These are phyloP conservation scores for Oostethus manadensis DNA, from an alignment of 2,113 vertebrate species.

Conservation along the genomic window DNA sequence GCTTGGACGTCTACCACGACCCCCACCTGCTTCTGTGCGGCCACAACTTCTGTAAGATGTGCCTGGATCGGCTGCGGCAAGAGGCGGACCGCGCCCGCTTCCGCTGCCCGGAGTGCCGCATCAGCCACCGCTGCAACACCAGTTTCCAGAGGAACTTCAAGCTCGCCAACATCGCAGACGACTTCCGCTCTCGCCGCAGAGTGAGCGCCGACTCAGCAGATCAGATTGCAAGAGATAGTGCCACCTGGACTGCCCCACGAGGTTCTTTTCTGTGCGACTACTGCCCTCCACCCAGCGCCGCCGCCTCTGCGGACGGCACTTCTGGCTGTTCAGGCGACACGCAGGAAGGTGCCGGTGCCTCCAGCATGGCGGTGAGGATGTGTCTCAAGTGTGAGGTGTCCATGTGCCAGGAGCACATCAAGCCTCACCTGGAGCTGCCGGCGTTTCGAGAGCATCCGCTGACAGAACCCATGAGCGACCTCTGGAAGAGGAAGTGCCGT, in stretches of 20 bases:
- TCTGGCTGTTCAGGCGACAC: neutral
- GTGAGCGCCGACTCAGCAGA: neutral
- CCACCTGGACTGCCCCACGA: neutral
- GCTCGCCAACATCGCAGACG: slow-evolving; percentile 67
- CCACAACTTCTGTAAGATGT: slow-evolving; percentile 73
- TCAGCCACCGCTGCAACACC: slow-evolving; percentile 38
- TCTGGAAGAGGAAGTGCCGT: slow-evolving; percentile 65
- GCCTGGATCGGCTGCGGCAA: slow-evolving; percentile 56
- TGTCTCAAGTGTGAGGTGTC: slow-evolving; percentile 77
- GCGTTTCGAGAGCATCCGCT: slow-evolving; percentile 70
- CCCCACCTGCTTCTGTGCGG: slow-evolving; percentile 68
- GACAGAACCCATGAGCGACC: slow-evolving; percentile 59
- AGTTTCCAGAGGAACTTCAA: slow-evolving; percentile 71
- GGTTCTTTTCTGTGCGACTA: slow-evolving; percentile 61
- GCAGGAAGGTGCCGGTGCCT: neutral
- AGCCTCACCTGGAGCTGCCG: slow-evolving; percentile 68
- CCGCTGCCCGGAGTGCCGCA: slow-evolving; percentile 71
- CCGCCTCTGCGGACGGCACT: neutral
- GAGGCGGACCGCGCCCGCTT: slow-evolving; percentile 48
- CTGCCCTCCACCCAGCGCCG: slow-evolving; percentile 31
- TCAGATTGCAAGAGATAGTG: neutral
- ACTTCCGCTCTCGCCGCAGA: slow-evolving; percentile 45
- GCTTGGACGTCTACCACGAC: slow-evolving; percentile 68
- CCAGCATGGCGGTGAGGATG: slow-evolving; percentile 59
- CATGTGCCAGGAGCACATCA: slow-evolving; percentile 70